phyloP scores from a whole-genome alignment of 2,888 invertebrate species.

The Pristionchus entomophagus region DNA sequence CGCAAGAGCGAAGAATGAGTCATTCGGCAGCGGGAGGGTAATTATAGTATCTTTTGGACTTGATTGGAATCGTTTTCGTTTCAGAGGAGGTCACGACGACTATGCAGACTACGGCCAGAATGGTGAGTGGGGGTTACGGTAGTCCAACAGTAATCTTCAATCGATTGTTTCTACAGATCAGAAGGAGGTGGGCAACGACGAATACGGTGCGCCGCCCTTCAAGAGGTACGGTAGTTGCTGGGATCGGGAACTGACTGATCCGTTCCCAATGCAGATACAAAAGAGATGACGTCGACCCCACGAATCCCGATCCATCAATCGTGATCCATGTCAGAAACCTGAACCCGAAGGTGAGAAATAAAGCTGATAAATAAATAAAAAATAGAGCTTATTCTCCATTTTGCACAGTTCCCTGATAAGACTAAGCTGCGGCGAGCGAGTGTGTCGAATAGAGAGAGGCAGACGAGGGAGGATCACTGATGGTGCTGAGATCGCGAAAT shows the following conservation, averaged over 20 bases:
- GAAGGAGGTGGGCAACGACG: not conserved
- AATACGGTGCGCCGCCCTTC: not conserved
- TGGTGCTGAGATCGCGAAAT: too few species aligned
- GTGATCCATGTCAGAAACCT: slow-evolving; percentile 79
- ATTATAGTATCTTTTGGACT: not conserved
- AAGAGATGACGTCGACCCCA: slow-evolving; percentile 76
- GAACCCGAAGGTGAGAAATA: slow-evolving; percentile 71
- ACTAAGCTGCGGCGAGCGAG: too few species aligned
- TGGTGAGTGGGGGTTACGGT: not conserved
- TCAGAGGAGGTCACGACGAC: slow-evolving; percentile 22
- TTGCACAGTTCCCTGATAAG: too few species aligned
- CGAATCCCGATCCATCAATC: slow-evolving; percentile 78
- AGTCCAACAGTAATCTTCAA: not conserved
- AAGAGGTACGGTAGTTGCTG: slow-evolving; percentile 14
- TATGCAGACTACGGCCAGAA: slow-evolving; percentile 5
- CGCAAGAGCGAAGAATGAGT: not conserved
- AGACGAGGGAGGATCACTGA: too few species aligned
- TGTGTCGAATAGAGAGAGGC: too few species aligned
- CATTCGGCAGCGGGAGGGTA: not conserved
- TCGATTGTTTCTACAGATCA: not conserved
- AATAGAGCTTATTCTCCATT: too few species aligned
- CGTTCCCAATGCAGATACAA: slow-evolving; percentile 47
- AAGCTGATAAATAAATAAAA: too few species aligned
- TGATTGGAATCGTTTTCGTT: not conserved
- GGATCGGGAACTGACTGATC: not conserved